Percentiles rank a stretch among this genome's conserved stretches.
Conservation (phyloP, 2,113 vertebrate species). For the Calidris pugnax region DNA sequence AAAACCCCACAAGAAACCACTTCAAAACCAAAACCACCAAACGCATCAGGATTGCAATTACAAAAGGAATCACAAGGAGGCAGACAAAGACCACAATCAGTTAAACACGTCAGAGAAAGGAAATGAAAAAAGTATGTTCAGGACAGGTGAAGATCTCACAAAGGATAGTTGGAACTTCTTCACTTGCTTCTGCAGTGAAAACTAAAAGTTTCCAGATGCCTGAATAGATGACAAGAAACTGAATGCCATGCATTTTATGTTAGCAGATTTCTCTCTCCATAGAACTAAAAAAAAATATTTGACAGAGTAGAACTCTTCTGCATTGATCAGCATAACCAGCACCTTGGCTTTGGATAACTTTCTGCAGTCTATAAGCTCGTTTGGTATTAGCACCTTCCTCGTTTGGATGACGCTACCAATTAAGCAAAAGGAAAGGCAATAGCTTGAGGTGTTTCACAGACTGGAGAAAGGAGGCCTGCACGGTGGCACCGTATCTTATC, state of each 20-base stretch:
- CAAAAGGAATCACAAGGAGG: constrained; percentile 52
- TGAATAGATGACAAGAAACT: neutral
- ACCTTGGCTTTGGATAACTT: neutral
- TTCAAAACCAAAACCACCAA: neutral
- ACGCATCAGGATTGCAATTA: constrained; percentile 19
- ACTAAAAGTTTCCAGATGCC: neutral
- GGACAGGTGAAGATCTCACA: neutral
- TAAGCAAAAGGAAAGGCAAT: neutral
- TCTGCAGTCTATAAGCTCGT: neutral
- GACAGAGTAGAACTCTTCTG: neutral
- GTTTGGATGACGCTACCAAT: neutral
- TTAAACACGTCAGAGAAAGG: neutral
- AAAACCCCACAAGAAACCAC: neutral
- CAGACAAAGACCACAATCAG: constrained; percentile 28
- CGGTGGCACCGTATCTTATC: fast-evolving
- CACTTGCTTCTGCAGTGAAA: neutral
- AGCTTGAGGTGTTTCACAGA: neutral
- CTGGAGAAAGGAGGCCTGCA: neutral
- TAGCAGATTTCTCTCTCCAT: neutral
- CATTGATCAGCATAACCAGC: neutral
- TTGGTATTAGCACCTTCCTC: neutral
- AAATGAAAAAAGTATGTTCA: neutral
- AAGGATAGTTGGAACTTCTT: neutral
- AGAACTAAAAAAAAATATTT: neutral
- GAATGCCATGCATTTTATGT: neutral